These are phyloP conservation scores for Medauroidea extradentata DNA, from an alignment of 1,140 invertebrate genomes.

Conservation along the genomic window DNA sequence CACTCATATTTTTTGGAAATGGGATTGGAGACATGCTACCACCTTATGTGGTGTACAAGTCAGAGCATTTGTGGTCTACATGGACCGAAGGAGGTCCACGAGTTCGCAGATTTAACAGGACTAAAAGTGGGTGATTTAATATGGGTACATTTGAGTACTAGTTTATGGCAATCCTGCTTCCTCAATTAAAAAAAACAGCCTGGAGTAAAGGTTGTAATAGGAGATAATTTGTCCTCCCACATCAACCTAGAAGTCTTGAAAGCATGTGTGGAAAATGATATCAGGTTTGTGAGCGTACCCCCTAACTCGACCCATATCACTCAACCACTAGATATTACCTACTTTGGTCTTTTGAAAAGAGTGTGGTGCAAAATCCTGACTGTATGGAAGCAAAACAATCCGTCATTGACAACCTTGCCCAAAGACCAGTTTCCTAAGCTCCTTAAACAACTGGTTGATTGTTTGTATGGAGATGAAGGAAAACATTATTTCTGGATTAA, in stretches of 20 bases:
- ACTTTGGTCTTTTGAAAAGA: constrained; percentile 24
- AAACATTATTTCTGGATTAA: constrained; percentile 10
- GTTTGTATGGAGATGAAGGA: neutral
- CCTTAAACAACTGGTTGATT: constrained; percentile 7
- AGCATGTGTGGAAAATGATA: constrained; percentile 26
- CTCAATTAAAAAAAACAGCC: constrained; percentile 22
- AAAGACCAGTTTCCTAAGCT: constrained; percentile 12
- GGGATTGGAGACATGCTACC: neutral
- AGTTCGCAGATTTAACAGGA: constrained; percentile 24
- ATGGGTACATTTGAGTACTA: constrained; percentile 32
- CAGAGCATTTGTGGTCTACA: constrained; percentile 23
- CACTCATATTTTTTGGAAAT: constrained; percentile 4
- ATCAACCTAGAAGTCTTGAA: constrained; percentile 25
- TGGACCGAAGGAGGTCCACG: constrained; percentile 32
- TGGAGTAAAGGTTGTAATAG: constrained; percentile 39
- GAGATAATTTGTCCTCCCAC: constrained; percentile 41
- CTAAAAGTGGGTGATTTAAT: constrained; percentile 39
- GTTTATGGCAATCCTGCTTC: constrained; percentile 27
- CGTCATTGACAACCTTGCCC: neutral
- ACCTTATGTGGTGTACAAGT: constrained; percentile 23
- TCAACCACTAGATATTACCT: constrained; percentile 10
- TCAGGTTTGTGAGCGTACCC: constrained; percentile 34
- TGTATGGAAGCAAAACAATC: constrained; percentile 13
- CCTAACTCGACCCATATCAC: constrained; percentile 31
- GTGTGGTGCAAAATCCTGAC: constrained; percentile 24